Conservation (phyloP, 2,797 vertebrate species). For the Psittacula derbiana region DNA sequence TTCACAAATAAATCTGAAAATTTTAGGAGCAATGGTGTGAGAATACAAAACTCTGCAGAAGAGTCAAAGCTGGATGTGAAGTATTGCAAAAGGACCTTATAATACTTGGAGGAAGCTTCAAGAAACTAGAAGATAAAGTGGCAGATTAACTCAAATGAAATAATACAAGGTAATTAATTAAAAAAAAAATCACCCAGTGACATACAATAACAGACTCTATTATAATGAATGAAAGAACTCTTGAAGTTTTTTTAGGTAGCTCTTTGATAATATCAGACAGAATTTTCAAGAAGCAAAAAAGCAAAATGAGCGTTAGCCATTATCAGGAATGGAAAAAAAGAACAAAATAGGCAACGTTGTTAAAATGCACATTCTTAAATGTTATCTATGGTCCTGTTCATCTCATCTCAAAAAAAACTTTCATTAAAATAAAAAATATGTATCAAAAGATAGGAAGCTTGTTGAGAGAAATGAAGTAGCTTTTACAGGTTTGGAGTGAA, state of each 20-base stretch:
- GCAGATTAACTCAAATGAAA: background rate
- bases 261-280: background rate
- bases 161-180: background rate
- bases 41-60: background rate
- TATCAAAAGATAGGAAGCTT: background rate
- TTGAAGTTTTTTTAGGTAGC: background rate
- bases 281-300: background rate
- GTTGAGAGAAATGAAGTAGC: background rate
- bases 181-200: background rate
- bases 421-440: background rate
- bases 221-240: background rate
- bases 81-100: background rate
- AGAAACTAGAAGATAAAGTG: background rate
- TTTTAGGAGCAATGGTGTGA: background rate
- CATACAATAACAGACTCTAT: background rate
- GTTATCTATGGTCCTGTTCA: background rate
- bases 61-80: background rate
- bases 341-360: background rate
- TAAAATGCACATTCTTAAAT: background rate
- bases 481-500: background rate
- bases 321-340: background rate
- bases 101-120: background rate
- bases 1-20: background rate
- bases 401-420: background rate
- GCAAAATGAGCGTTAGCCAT: background rate